phyloP scores from a whole-genome alignment of 37 sponge, comb jelly and placozoan species.

The Lycopodina hypogea region DNA sequence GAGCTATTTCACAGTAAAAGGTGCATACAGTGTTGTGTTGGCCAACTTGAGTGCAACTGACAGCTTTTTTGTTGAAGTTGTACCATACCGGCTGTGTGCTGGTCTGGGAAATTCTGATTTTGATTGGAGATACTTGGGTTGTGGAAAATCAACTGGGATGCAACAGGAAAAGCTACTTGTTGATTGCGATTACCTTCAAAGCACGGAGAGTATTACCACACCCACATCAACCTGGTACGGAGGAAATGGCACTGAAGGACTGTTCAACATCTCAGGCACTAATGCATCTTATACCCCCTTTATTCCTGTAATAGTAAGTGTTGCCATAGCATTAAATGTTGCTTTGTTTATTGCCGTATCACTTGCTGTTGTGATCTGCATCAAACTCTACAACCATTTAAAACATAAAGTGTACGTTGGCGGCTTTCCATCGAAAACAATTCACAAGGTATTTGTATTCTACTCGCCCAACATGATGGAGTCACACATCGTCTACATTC shows the following conservation, averaged over 20 bases:
- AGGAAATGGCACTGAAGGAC: background rate
- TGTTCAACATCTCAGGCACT: background rate
- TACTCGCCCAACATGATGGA: background rate
- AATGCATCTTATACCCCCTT: background rate
- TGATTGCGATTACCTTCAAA: background rate
- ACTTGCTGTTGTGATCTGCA: background rate
- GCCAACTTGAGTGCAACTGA: background rate
- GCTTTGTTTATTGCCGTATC: background rate
- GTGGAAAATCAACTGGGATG: background rate
- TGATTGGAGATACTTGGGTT: background rate
- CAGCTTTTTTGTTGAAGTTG: background rate
- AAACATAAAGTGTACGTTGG: background rate
- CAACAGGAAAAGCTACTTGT: too few relatives aligned
- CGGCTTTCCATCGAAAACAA: background rate
- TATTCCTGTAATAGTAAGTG: background rate
- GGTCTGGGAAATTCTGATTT: background rate
- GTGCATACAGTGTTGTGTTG: background rate
- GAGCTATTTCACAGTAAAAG: background rate
- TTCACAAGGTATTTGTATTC: slow-evolving; percentile 3
- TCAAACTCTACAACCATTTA: background rate
- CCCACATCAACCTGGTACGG: background rate
- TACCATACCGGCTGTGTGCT: background rate
- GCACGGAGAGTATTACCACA: background rate
- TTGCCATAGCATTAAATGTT: background rate
- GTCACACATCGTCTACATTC: background rate